Conservation (phyloP, 2,113 vertebrate genomes). For the Alectura lathami region DNA sequence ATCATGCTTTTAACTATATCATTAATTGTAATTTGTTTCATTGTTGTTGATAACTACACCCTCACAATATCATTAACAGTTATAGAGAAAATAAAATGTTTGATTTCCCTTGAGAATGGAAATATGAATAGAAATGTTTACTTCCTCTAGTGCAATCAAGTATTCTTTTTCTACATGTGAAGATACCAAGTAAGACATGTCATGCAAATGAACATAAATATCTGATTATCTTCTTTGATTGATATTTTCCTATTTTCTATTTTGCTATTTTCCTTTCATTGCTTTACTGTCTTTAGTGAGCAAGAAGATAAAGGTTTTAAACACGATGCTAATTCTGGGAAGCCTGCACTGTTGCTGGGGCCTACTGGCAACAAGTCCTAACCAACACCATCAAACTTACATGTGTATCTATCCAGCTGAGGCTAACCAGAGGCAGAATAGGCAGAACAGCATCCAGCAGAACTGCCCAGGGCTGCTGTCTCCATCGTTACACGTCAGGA, state of each 20-base stretch:
- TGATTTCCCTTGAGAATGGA: neutral
- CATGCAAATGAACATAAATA: neutral
- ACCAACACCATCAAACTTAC: neutral
- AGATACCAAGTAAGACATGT: neutral
- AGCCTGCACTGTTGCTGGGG: neutral
- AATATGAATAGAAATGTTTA: neutral
- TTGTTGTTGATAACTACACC: slow-evolving; percentile 1
- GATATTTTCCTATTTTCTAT: too few species aligned
- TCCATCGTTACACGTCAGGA: rapidly evolving
- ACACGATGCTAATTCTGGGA: neutral
- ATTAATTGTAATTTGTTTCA: slow-evolving; percentile 18
- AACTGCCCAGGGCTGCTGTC: rapidly evolving
- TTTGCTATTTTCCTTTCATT: neutral
- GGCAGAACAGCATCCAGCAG: rapidly evolving
- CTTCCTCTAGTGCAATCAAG: neutral
- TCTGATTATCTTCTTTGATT: slow-evolving; percentile 16
- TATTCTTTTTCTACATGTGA: neutral
- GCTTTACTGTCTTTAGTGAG: slow-evolving; percentile 37
- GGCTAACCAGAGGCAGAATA: rapidly evolving
- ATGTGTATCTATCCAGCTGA: neutral
- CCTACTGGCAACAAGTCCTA: neutral
- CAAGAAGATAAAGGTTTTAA: slow-evolving; percentile 3
- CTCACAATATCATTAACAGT: neutral
- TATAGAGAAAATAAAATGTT: slow-evolving; percentile 19
- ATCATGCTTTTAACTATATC: slow-evolving; percentile 31